phyloP scores from a whole-genome alignment of 2,113 vertebrate species.

The Heteronetta atricapilla region DNA sequence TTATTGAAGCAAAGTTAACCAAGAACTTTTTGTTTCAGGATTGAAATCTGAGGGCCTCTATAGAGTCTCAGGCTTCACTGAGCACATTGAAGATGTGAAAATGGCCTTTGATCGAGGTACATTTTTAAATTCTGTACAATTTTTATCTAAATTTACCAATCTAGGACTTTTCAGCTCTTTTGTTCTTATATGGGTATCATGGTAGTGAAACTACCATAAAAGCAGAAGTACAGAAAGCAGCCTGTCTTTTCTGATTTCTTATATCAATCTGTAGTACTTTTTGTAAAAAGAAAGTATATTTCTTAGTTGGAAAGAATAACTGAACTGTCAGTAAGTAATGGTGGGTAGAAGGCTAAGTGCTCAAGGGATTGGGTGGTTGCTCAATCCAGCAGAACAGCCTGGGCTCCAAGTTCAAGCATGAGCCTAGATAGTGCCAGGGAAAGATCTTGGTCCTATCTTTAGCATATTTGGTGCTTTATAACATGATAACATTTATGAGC shows the following conservation, averaged over 20 bases:
- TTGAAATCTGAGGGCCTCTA: constrained; percentile 95
- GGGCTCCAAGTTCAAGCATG: background rate
- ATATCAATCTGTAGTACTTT: background rate
- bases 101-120: constrained; percentile 95
- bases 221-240: background rate
- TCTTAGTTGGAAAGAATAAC: background rate
- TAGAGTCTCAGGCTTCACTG: constrained; percentile 95
- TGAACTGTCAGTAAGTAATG: background rate
- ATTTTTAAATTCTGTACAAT: background rate
- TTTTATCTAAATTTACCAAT: background rate
- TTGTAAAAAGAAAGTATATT: background rate
- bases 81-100: constrained; percentile 95
- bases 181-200: background rate
- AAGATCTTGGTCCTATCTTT: background rate
- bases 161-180: background rate
- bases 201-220: background rate
- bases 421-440: background rate
- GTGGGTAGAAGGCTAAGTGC: background rate
- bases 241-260: background rate
- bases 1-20: constrained; percentile 33
- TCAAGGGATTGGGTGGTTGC: background rate
- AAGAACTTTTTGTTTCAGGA: constrained; percentile 76
- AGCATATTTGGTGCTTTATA: background rate
- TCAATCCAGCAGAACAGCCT: background rate
- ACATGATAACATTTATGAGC: background rate